A percentile compares a stretch with the other conserved stretches of the same genome.
These are phyloP conservation scores for Mystacides longicornis DNA, from an alignment of 2,888 invertebrate genomes.

Conservation along the genomic window DNA sequence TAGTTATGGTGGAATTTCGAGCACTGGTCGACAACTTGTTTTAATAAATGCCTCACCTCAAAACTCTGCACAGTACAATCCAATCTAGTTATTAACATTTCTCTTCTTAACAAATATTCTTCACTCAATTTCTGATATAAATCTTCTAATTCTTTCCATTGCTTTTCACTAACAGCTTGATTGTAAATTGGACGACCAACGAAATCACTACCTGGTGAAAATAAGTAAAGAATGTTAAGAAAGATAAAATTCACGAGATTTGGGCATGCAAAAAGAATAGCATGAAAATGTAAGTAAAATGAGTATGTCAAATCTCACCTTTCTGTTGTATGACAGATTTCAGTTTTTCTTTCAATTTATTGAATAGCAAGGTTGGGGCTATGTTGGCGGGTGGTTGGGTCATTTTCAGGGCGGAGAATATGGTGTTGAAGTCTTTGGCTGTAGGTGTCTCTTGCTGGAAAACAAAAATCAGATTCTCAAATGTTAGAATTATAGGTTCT, in stretches of 20 bases:
- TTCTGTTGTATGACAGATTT: constrained; percentile 56
- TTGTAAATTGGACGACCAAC: constrained; percentile 71
- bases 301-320: constrained; percentile 30
- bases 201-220: constrained; percentile 51
- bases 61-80: constrained; percentile 97
- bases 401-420: constrained; percentile 72
- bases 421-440: constrained; percentile 68
- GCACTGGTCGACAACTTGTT: too few relatives aligned
- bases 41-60: constrained; percentile 49
- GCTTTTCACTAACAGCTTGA: constrained; percentile 62
- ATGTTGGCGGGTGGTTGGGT: constrained; percentile 85
- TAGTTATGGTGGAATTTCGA: too few relatives aligned
- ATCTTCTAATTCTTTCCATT: constrained; percentile 71
- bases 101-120: constrained; percentile 77
- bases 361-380: constrained; percentile 66
- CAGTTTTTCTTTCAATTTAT: constrained; percentile 65
- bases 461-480: too few relatives aligned
- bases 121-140: constrained; percentile 65
- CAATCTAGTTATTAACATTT: constrained; percentile 82
- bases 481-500: too few relatives aligned
- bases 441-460: constrained; percentile 75
- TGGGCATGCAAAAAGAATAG: too few relatives aligned
- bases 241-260: too few relatives aligned
- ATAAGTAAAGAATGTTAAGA: too few relatives aligned
- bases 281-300: background rate